Base-by-base conservation (phyloP, 2,797 vertebrate genomes). In the Antrozous pallidus region DNA sequence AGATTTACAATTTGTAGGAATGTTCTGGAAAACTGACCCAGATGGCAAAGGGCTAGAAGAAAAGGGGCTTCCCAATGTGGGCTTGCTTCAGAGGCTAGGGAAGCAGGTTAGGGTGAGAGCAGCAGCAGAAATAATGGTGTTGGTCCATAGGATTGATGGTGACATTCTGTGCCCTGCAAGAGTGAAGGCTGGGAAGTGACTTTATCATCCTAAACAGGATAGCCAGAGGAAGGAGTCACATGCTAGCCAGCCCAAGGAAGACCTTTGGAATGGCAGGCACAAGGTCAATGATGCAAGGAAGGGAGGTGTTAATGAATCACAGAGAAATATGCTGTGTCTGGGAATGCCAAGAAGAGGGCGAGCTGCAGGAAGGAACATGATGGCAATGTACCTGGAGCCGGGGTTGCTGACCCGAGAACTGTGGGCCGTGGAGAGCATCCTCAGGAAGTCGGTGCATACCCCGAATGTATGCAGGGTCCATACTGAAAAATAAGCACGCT, bases 1-100 rank as follows among this genome's bases (percentile, higher is more conserved):
- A 96, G 91, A 96, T 92, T 79, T 96, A 70, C 18, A 61, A 51
- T 82, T 93, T 91, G 82, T 67, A 79, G 92, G 84, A 96, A 88
- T 91, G 78, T 89, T 93, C 96, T 31, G 14, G 93, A 96, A 95
- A 74, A 67, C 67, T 8, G 40, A 82, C 89, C 49, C 85, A 49
- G 90, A 88, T 75, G 91, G 73, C 73, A 63, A 65, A 83, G 38
- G 67, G 69, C 20, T 84, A 24, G 49, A 87, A 91, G 56, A 78
- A 93, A 84, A 92, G 24, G 38, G 14, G 90, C 91, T 96, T 94
- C 92, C 73, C 69, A 54, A 28, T 1, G 9, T 40, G 51, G 45
- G 14, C 38, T 42, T 49, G 63, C 49, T 13, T 2, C 0, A 12
- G 13, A 40, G 36, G 63, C 74, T 49, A n/a, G 88, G 56, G 83